These are phyloP conservation scores for Sternarchorhynchus goeldii DNA, from an alignment of 2,797 vertebrate species.

Conservation along the genomic window DNA sequence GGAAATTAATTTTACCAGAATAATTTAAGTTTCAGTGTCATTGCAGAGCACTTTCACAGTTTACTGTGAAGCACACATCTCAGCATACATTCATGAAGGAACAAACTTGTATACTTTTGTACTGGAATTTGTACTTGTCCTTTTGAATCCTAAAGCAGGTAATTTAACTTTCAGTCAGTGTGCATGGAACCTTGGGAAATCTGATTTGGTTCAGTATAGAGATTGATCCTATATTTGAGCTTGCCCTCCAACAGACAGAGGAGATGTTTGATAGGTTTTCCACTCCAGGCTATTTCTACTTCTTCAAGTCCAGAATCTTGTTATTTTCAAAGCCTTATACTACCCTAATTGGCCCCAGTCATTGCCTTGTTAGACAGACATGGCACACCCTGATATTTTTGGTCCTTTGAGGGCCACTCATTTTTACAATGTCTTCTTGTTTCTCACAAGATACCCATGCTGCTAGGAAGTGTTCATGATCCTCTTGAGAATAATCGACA, in stretches of 20 bases:
- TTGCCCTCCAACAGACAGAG: slow-evolving; percentile 65
- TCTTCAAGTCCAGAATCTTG: slow-evolving; percentile 67
- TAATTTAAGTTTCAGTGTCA: background rate
- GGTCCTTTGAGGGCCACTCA: slow-evolving; percentile 69
- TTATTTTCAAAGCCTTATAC: slow-evolving; percentile 71
- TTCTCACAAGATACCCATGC: slow-evolving; percentile 73
- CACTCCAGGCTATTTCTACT: slow-evolving; percentile 68
- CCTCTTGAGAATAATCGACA: slow-evolving; percentile 74
- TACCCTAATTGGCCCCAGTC: slow-evolving; percentile 80
- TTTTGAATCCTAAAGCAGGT: slow-evolving; percentile 55
- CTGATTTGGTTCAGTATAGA: slow-evolving; percentile 68
- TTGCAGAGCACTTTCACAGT: background rate
- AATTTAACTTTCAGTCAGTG: slow-evolving; percentile 72
- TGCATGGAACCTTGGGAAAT: slow-evolving; percentile 71
- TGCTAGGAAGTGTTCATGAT: slow-evolving; percentile 65
- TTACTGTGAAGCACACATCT: background rate
- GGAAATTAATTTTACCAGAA: background rate
- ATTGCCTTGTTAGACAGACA: slow-evolving; percentile 77
- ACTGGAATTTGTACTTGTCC: slow-evolving; percentile 22
- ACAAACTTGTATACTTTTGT: background rate
- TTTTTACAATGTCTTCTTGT: slow-evolving; percentile 69
- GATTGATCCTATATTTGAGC: slow-evolving; percentile 70
- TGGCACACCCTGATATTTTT: slow-evolving; percentile 71
- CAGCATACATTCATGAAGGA: slow-evolving; percentile 19
- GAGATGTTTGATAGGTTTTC: slow-evolving; percentile 67